Evolutionary conservation across 1,140 invertebrate species (phyloP).

Genomic region (Drosophila orosa): DNA sequence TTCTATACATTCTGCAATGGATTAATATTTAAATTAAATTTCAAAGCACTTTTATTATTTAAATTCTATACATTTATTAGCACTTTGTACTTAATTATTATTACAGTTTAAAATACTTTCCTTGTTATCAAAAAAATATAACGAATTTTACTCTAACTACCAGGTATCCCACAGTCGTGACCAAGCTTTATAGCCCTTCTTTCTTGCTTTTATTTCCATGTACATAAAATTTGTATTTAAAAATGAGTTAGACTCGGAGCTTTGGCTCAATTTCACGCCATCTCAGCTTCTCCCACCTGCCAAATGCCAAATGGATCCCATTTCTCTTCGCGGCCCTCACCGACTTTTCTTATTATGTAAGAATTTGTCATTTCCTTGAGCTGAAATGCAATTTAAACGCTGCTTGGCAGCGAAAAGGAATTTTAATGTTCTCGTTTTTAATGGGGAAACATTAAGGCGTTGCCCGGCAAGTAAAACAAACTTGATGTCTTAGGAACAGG

Average conservation of each 20-base stretch:
- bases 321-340: conserved; percentile 57
- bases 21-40: no score
- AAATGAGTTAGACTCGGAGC: conserved; percentile 70
- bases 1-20: neutral
- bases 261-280: conserved; percentile 75
- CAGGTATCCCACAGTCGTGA: neutral
- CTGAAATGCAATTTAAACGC: conserved; percentile 72
- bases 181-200: neutral
- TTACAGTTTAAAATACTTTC: neutral
- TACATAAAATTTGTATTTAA: conserved; percentile 82
- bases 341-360: conserved; percentile 67
- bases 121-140: neutral
- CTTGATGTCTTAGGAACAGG: conserved; percentile 18
- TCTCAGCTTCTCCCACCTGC: conserved; percentile 59
- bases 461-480: conserved; percentile 30
- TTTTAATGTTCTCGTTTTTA: conserved; percentile 72
- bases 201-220: conserved; percentile 63
- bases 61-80: no score
- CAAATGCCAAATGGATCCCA: conserved; percentile 68
- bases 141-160: no score
- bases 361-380: conserved; percentile 75
- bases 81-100: neutral
- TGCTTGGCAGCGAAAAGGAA: conserved; percentile 44
- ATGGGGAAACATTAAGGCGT: conserved; percentile 54
- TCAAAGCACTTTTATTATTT: no score